Base-by-base conservation (phyloP, 2,888 invertebrate genomes). In the Sinelater perroti region DNA sequence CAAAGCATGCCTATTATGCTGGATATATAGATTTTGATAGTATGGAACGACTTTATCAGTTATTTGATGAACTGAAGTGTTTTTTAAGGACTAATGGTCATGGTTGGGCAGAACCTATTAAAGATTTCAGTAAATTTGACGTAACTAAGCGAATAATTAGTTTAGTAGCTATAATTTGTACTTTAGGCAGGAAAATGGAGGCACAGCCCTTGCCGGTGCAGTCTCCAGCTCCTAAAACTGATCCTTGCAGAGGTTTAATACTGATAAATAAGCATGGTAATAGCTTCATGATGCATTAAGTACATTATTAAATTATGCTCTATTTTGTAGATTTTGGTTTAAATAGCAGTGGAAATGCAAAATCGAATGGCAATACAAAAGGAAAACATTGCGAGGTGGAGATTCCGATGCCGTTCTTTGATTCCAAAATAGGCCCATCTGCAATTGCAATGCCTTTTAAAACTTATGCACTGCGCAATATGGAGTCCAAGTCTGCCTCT, bases 391-490 rank as follows among this genome's bases (percentile, higher is more conserved):
- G 35, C n/a, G 17, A 13, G 8, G 3, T 70, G 13, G 63, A 70
- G 14, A 74, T 85, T 35, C 85, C 86, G 0, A 72, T 85, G 28
- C 88, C 88, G 0, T 81, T 81, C 60, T 80, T 88, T 26, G 84
- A 85, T 66, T 83, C 86, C 74, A 78, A 80, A 33, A 67, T 70
- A 1, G 70, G 78, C n/a, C 80, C 83, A 0, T 77, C 79, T 21
- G 79, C 82, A n/a, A 83, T 88, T 67, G 87, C 87, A 44, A 66
- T 88, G 14, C 88, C 88, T 0, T 80, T 87, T 45, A 83, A 80
- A 66, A 72, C 75, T 6, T 76, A 79, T 49, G 76, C 80, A 14
- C 71, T 88, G 33, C 74, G 82, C 18, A 83, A 82, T 18, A 65
- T 80, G 13, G 72, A 72, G 57, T 72, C 68, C n/a, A 75, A 74